A percentile compares a stretch with the other conserved stretches of the same genome.
These are phyloP conservation scores for Galerucella pusilla DNA, from an alignment of 2,888 invertebrate species.

Conservation along the genomic window DNA sequence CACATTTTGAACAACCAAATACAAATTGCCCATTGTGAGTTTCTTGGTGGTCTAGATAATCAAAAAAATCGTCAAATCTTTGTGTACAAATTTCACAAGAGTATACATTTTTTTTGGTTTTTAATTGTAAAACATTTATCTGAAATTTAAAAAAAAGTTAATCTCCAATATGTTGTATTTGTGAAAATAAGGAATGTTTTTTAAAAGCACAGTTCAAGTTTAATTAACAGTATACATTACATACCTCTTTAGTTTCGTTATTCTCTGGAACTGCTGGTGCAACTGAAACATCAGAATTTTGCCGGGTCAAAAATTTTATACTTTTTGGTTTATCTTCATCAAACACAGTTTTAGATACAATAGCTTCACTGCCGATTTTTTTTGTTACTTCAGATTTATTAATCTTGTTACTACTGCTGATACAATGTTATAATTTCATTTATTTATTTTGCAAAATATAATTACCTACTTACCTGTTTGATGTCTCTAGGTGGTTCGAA, in stretches of 20 bases:
- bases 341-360: neutral
- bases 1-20: constrained; percentile 52
- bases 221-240: neutral
- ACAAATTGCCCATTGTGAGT: constrained; percentile 48
- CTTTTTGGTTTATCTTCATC: neutral
- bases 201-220: neutral
- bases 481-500: neutral
- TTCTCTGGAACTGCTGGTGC: neutral
- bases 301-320: neutral
- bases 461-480: neutral
- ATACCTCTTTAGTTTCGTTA: neutral
- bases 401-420: neutral
- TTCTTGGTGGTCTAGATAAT: constrained; percentile 53
- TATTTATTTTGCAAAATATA: neutral
- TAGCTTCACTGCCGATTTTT: neutral
- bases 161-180: too few species aligned
- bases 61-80: constrained; percentile 50
- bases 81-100: constrained; percentile 18
- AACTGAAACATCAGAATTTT: neutral
- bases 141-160: neutral
- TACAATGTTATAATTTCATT: neutral
- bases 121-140: neutral
- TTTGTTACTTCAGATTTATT: neutral
- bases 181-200: neutral
- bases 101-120: constrained; percentile 1